phyloP scores from a whole-genome alignment of 2,888 invertebrate genomes.

The Stenotaenia linearis region DNA sequence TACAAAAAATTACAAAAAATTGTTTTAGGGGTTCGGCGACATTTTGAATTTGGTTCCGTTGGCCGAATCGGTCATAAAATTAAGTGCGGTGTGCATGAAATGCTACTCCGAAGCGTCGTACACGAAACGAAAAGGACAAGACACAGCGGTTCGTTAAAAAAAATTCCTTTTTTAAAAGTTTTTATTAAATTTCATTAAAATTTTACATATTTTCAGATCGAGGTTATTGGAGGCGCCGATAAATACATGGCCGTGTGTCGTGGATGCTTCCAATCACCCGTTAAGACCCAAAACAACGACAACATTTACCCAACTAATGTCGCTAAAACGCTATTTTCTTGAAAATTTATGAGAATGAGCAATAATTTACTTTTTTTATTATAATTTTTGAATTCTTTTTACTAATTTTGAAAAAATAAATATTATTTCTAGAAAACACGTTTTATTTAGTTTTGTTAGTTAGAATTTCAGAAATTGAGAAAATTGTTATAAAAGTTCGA shows the following conservation, averaged over 20 bases:
- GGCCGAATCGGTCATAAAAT: conserved; percentile 53
- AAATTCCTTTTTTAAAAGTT: neutral
- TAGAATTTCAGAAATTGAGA: too few species aligned
- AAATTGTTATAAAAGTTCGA: too few species aligned
- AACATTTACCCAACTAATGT: neutral
- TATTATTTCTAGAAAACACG: too few species aligned
- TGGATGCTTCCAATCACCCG: conserved; percentile 44
- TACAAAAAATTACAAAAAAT: too few species aligned
- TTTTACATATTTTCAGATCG: conserved; percentile 47
- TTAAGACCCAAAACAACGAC: neutral
- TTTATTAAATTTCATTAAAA: neutral
- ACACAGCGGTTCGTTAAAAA: conserved; percentile 46
- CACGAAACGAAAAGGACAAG: conserved; percentile 51
- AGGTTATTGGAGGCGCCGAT: conserved; percentile 55
- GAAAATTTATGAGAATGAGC: too few species aligned
- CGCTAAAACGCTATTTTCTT: neutral
- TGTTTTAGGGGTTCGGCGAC: conserved; percentile 47
- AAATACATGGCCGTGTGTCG: conserved; percentile 55
- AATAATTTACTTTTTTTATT: too few species aligned
- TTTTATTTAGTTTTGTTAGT: too few species aligned
- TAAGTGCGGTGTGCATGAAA: conserved; percentile 54
- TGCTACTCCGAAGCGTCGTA: conserved; percentile 53
- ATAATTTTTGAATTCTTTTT: too few species aligned
- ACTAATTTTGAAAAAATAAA: too few species aligned
- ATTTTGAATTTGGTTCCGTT: conserved; percentile 53